phyloP scores from a whole-genome alignment of 2,113 vertebrate genomes.

The Mohoua ochrocephala region DNA sequence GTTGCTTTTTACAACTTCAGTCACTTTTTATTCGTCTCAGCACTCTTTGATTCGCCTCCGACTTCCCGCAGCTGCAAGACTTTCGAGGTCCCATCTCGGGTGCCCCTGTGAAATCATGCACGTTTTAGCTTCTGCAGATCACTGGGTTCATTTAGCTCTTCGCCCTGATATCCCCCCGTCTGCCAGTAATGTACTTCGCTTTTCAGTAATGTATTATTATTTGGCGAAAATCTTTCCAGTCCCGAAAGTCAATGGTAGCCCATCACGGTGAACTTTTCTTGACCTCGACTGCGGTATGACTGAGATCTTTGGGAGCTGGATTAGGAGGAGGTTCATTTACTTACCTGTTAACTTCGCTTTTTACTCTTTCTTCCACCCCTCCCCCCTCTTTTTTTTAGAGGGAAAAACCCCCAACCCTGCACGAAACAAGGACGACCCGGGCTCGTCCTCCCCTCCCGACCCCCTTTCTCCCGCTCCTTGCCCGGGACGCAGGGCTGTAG shows the following conservation, averaged over 20 bases:
- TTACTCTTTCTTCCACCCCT: background rate
- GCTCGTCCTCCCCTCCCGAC: background rate
- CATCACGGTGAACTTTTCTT: slow-evolving; percentile 81
- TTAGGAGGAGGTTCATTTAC: slow-evolving; percentile 66
- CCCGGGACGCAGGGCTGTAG: background rate
- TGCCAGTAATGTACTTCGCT: background rate
- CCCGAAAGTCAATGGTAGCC: slow-evolving; percentile 35
- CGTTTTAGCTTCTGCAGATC: background rate
- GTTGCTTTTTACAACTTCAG: background rate
- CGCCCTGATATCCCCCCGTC: background rate
- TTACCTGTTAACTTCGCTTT: slow-evolving; percentile 81
- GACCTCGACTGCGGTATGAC: slow-evolving; percentile 77
- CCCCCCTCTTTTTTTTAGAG: background rate
- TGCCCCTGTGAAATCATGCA: background rate
- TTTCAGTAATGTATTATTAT: slow-evolving; percentile 13
- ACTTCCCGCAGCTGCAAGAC: background rate
- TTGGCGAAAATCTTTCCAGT: slow-evolving; percentile 41
- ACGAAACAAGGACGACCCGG: rapidly evolving
- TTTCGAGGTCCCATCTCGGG: background rate
- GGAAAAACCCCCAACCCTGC: background rate
- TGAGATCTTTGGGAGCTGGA: slow-evolving; percentile 73
- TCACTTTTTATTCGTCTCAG: slow-evolving; percentile 11
- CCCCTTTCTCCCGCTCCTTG: too few relatives aligned
- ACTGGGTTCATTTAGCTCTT: background rate
- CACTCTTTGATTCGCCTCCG: background rate